Evolutionary conservation across 2,888 invertebrate genomes (phyloP).

Genomic region (Drosophila multiciliata): DNA sequence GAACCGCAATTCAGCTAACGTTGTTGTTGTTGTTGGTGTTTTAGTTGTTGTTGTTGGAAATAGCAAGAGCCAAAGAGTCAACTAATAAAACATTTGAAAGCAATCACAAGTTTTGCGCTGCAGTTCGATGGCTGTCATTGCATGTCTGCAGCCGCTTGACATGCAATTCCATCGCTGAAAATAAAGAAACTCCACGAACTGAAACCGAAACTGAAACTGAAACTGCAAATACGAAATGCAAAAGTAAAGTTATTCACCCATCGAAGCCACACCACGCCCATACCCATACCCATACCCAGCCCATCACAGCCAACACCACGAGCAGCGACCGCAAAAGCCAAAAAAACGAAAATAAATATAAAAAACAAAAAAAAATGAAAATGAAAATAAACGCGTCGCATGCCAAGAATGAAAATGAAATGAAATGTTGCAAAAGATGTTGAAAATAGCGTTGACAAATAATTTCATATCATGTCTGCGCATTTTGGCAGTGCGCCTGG

Average conservation of each 20-base stretch:
- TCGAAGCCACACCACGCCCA: neutral
- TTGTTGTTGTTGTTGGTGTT: slow-evolving; percentile 11
- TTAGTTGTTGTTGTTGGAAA: neutral
- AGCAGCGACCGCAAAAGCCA: slow-evolving; percentile 17
- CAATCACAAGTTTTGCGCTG: slow-evolving; percentile 69
- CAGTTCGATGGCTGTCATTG: slow-evolving; percentile 71
- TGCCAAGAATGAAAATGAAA: slow-evolving; percentile 74
- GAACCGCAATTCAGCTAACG: slow-evolving; percentile 23
- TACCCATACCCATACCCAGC: too few species aligned
- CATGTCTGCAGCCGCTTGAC: slow-evolving; percentile 60
- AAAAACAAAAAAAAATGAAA: slow-evolving; percentile 1
- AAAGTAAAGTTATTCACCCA: slow-evolving; percentile 17
- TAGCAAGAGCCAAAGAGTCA: slow-evolving; percentile 25
- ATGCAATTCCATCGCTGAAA: slow-evolving; percentile 43
- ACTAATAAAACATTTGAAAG: slow-evolving; percentile 76
- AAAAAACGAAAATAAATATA: slow-evolving; percentile 14
- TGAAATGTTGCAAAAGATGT: slow-evolving; percentile 77
- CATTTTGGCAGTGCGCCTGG: slow-evolving; percentile 50
- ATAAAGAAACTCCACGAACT: slow-evolving; percentile 16
- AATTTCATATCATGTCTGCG: slow-evolving; percentile 77
- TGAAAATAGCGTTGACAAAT: slow-evolving; percentile 79
- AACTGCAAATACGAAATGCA: slow-evolving; percentile 52
- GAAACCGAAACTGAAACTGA: slow-evolving; percentile 47
- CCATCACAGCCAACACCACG: neutral
- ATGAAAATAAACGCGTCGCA: slow-evolving; percentile 21